Base-by-base conservation (phyloP, 2,888 invertebrate genomes). In the Rutpela maculata region DNA sequence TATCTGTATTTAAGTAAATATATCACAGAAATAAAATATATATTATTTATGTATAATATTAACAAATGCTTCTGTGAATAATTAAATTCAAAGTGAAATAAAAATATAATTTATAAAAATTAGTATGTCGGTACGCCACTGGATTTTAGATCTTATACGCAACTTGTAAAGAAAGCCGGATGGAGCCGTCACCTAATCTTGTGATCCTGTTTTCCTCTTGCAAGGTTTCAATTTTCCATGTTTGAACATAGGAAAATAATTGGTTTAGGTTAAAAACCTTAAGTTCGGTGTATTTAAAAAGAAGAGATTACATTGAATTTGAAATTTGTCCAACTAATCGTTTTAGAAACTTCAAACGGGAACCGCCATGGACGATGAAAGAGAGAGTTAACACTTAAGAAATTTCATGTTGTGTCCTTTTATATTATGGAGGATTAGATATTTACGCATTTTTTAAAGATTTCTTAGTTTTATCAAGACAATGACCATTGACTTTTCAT, bases 271-370 rank as follows among this genome's bases (percentile, higher is more conserved):
- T 50, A 50, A 50, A 50, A n/a, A 50, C 6, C 50, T 50, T 50
- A 50, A 35, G 31, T 35, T 35, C 50, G 1, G 5, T 50, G 12
- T 43, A 43, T 43, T 43, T 43, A 43, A 43, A 63, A 18, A 22
- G 19, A 57, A 35, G 18, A 69, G 55, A 69, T 50, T 35, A 70
- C 38, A 17, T 31, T 59, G 59, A 59, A 18, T 69, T 69, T n/a
- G 35, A 57, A 55, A 59, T 17, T 56, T 26, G 31, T 59, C 56
- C 50, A 68, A 26, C 68, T 60, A 70, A 60, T 70, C 60, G 18
- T 43, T 18, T 60, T 70, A 19, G 12, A 26, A 15, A 70, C 60
- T 22, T 70, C 70, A 70, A 60, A 70, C 19, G 60, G n/a, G 22
- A 60, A 38, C 70, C 70, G 70, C 60, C 22, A 10, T 19, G 43